phyloP scores from a whole-genome alignment of 2,113 vertebrate species.

The Pelecanus crispus region DNA sequence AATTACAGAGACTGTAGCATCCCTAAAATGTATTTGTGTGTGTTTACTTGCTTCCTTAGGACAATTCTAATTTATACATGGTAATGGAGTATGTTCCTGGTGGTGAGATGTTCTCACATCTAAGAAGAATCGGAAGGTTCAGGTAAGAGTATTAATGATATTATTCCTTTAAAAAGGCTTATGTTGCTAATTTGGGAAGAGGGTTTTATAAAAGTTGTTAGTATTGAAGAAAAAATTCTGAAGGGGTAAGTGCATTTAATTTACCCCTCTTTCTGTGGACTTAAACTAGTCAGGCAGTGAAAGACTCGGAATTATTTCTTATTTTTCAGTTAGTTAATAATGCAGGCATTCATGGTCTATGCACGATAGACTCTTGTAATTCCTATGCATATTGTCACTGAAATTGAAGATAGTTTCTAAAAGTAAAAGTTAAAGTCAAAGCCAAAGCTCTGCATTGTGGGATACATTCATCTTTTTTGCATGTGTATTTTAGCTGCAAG shows the following conservation, averaged over 20 bases:
- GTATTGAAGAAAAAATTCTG: not conserved
- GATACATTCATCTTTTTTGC: not conserved
- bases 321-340: not conserved
- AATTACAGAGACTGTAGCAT: not conserved
- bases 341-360: not conserved
- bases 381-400: not conserved
- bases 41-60: conserved; percentile 73
- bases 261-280: not conserved
- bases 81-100: conserved; percentile 99
- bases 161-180: not conserved
- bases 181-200: not conserved
- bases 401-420: not conserved
- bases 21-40: not conserved
- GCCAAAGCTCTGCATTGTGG: not conserved
- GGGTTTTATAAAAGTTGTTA: not conserved
- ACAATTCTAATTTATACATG: conserved; percentile 99
- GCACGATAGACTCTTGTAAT: not conserved
- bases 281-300: not conserved
- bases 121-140: conserved; percentile 98
- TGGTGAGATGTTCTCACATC: conserved; percentile 99
- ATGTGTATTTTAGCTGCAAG: not conserved
- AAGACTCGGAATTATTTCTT: not conserved
- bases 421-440: not conserved
- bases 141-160: conserved; percentile 75
- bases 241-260: not conserved